phyloP scores from a whole-genome alignment of 1,140 invertebrate species.

The Gyrodactylus bullatarudis region DNA sequence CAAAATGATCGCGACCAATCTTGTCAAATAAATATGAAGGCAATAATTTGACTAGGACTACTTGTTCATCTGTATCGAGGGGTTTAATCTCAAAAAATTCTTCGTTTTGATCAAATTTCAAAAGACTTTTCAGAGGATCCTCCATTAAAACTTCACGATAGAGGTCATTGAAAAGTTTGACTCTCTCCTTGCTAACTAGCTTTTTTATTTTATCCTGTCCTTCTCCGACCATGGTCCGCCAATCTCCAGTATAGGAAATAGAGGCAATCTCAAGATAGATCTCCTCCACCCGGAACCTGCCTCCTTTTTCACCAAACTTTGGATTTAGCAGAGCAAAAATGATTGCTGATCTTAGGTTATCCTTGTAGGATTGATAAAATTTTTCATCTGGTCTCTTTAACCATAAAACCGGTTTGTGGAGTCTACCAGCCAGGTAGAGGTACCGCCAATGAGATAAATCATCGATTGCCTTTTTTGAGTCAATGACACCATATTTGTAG shows the following conservation, averaged over 20 bases:
- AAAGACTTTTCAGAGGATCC: background rate
- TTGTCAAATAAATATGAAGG: too few species aligned
- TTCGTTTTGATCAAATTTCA: background rate
- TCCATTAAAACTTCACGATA: background rate
- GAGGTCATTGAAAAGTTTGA: background rate
- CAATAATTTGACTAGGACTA: background rate
- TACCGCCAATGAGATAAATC: slow-evolving; percentile 1
- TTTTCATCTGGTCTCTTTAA: background rate
- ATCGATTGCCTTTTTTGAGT: background rate
- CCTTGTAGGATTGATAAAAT: background rate
- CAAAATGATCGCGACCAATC: background rate
- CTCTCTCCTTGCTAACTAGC: background rate
- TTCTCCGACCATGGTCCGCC: background rate
- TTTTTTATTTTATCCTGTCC: background rate
- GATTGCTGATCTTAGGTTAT: background rate
- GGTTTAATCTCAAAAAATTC: background rate
- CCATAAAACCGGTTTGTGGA: slow-evolving; percentile 6
- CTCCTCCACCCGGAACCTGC: background rate
- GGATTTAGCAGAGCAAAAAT: background rate
- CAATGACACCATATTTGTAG: slow-evolving; percentile 4
- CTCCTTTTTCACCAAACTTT: background rate
- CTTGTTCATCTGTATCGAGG: background rate
- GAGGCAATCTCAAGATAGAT: background rate
- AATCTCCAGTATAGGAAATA: slow-evolving; percentile 4
- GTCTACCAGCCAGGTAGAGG: background rate